These are phyloP conservation scores for Spodoptera frugiperda DNA, from an alignment of 1,140 invertebrate genomes.

Conservation along the genomic window DNA sequence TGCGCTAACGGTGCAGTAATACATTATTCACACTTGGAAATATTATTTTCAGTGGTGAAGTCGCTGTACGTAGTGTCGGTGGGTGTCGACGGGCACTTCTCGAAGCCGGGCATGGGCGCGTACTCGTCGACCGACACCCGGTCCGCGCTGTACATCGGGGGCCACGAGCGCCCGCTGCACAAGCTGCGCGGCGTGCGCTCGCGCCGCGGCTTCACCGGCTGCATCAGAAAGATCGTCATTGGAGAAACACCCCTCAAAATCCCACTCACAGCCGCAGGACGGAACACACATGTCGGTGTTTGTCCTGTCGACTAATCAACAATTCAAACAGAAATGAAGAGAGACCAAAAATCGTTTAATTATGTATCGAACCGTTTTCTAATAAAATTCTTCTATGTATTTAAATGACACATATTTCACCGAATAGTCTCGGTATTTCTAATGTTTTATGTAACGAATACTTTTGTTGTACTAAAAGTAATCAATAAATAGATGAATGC, in stretches of 20 bases:
- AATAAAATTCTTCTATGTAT: no score
- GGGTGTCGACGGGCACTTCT: slow-evolving; percentile 91
- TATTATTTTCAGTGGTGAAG: slow-evolving; percentile 90
- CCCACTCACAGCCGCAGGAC: slow-evolving; percentile 87
- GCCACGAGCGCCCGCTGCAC: slow-evolving; percentile 87
- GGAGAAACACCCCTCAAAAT: slow-evolving; percentile 88
- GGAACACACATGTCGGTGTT: slow-evolving; percentile 89
- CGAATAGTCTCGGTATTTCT: no score
- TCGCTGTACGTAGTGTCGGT: slow-evolving; percentile 93
- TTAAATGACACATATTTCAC: no score
- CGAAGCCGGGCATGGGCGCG: slow-evolving; percentile 89
- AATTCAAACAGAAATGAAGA: no score
- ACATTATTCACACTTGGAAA: not conserved
- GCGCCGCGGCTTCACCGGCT: slow-evolving; percentile 92
- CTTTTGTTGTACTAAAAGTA: no score
- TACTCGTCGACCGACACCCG: slow-evolving; percentile 91
- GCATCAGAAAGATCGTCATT: slow-evolving; percentile 91
- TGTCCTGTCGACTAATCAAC: slow-evolving; percentile 89
- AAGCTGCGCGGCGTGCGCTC: slow-evolving; percentile 87
- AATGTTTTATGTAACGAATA: no score
- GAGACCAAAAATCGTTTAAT: no score
- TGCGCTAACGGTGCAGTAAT: no score
- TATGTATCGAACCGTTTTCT: no score
- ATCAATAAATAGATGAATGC: no score
- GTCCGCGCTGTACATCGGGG: slow-evolving; percentile 95